phyloP scores from a whole-genome alignment of 2,113 vertebrate species.

The Chitala chitala region DNA sequence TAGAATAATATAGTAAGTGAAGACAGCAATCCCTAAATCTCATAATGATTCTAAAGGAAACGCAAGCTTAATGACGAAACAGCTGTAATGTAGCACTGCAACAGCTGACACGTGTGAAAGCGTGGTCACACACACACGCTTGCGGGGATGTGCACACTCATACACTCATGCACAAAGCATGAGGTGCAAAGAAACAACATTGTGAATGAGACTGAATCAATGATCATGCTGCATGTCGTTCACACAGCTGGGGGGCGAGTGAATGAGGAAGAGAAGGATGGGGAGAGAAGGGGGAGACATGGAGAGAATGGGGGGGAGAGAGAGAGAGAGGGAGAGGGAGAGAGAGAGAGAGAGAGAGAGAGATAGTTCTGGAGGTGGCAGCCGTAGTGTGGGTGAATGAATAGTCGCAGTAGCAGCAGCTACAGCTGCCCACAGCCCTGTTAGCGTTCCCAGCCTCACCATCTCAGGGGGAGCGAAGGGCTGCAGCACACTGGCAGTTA shows the following conservation, averaged over 20 bases:
- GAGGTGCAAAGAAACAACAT: too few relatives aligned
- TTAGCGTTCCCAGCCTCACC: slow-evolving; percentile 38
- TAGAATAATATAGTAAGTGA: background rate
- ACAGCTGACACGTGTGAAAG: too few relatives aligned
- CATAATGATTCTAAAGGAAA: background rate
- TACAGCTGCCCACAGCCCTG: slow-evolving; percentile 46
- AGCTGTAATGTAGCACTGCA: background rate
- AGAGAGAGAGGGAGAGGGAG: background rate
- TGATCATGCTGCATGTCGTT: background rate
- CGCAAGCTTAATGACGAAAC: background rate
- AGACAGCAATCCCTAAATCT: background rate
- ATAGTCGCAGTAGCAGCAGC: slow-evolving; percentile 23
- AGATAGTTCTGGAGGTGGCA: slow-evolving; percentile 16
- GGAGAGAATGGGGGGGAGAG: background rate
- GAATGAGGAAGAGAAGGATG: slow-evolving; percentile 17
- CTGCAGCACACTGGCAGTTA: slow-evolving; percentile 31
- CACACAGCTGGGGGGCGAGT: background rate
- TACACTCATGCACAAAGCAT: too few relatives aligned
- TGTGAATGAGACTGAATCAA: slow-evolving; percentile 18
- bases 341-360: background rate
- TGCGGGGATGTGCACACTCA: background rate
- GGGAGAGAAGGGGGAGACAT: background rate
- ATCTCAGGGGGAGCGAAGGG: slow-evolving; percentile 22
- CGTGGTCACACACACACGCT: too few relatives aligned
- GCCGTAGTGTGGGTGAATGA: slow-evolving; percentile 27